Evolutionary conservation across 2,888 invertebrate species (phyloP), one percentile per base, ranked within the genome.

Genomic region (Pocota personata): DNA sequence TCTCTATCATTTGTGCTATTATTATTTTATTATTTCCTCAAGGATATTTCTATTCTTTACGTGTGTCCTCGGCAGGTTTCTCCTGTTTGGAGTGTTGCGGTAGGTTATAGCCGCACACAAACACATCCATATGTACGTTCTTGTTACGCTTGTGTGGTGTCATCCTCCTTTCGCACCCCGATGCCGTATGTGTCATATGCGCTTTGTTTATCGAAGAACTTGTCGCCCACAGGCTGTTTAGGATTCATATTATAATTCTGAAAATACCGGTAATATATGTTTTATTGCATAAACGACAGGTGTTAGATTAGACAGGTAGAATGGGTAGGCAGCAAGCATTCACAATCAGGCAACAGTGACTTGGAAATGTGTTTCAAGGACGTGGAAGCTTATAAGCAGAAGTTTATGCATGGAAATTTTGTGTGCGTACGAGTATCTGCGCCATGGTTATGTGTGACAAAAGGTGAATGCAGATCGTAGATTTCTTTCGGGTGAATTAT

Each of bases 231-330:
- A 62, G 83, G 72, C 83, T 83, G 72, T 55, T 66, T 67, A 60
- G 46, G 60, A 82, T 72, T 83, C 72, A 71, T 82, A 83, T 67
- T 83, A 67, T 72, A 14, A 73, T 78, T 78, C 52, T 67, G 67
- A 72, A 69, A 73, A 73, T 82, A 55, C 66, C 60, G 72, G 72
- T 60, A 73, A 78, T 72, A 67, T 83, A 43, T 72, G 60, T 73
- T 67, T 83, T 67, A 83, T 78, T 83, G 73, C 83, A 67, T 73
- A 67, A 78, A 83, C 67, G 73, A 64, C 78, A 78, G 83, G 72
- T 78, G 73, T 78, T 48, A 48, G 67, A 83, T 73, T 78, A 67
- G 52, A 62, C 27, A 30, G 19, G 32, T 58, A 46, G 50, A 43
- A 19, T 2, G 48, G 46, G 62, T 46, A n/a, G 40, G 12, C 16